Conservation (phyloP, 1,140 invertebrate species). For the Choristoneura fumiferana region DNA sequence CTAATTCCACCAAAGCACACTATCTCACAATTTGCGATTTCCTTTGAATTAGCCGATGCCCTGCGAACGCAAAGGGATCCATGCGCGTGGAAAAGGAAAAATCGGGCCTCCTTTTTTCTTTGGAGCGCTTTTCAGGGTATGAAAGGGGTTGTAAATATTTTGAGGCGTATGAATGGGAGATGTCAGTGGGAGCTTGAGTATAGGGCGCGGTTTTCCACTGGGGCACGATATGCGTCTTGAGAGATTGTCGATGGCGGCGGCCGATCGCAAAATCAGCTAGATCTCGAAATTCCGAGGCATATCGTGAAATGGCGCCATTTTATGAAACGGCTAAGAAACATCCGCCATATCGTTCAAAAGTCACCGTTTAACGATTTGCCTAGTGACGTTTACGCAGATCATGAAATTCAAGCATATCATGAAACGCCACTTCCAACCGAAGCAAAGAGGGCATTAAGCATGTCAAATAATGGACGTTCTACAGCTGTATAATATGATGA, state of each 20-base stretch:
- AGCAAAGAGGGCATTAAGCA: too few species aligned
- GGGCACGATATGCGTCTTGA: background rate
- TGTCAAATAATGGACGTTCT: too few species aligned
- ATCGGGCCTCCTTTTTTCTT: conserved; percentile 63
- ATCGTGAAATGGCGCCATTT: too few species aligned
- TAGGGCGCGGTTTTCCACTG: conserved; percentile 40
- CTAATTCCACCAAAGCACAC: conserved; percentile 2
- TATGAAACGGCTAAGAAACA: too few species aligned
- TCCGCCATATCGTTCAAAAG: too few species aligned
- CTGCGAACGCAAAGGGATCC: conserved; percentile 8
- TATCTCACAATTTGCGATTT: conserved; percentile 18
- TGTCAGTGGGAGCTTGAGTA: conserved; percentile 63
- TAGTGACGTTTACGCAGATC: too few species aligned
- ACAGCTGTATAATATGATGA: too few species aligned
- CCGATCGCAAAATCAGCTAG: too few species aligned
- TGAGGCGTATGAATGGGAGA: conserved; percentile 68
- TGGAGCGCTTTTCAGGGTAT: conserved; percentile 58
- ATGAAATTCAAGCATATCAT: background rate
- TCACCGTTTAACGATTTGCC: too few species aligned
- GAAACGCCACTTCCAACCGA: too few species aligned
- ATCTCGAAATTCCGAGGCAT: too few species aligned
- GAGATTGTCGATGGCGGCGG: too few species aligned
- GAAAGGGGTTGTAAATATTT: conserved; percentile 75
- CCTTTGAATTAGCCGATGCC: conserved; percentile 15
- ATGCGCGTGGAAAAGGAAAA: conserved; percentile 44